phyloP scores from a whole-genome alignment of 2,888 invertebrate genomes.

The Peribatodes rhomboidaria region DNA sequence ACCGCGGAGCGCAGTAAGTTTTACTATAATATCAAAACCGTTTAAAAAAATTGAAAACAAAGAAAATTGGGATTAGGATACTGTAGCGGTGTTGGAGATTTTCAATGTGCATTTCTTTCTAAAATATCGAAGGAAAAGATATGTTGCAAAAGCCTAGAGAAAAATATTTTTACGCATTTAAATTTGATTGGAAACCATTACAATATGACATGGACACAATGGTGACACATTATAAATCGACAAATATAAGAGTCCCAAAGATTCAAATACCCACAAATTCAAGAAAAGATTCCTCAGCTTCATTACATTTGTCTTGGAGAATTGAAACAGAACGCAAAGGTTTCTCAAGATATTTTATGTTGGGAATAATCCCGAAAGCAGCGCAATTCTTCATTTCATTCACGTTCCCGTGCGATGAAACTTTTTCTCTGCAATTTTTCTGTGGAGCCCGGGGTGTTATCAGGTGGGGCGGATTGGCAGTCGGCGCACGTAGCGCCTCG shows the following conservation, averaged over 20 bases:
- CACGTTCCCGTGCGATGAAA: slow-evolving; percentile 86
- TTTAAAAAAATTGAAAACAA: not conserved
- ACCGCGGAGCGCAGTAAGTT: no score
- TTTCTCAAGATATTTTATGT: slow-evolving; percentile 78
- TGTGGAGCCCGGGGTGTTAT: slow-evolving; percentile 83
- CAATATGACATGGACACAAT: not conserved
- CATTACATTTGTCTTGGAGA: slow-evolving; percentile 55
- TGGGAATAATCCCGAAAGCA: slow-evolving; percentile 83
- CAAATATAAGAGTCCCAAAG: not conserved
- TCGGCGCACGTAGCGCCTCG: slow-evolving; percentile 80
- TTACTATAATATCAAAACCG: slow-evolving; percentile 5
- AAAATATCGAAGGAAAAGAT: no score
- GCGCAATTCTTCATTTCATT: slow-evolving; percentile 86
- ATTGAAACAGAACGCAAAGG: slow-evolving; percentile 82
- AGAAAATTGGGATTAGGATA: not conserved
- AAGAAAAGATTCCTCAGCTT: slow-evolving; percentile 19
- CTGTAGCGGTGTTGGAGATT: not conserved
- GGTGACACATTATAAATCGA: no score
- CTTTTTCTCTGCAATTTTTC: slow-evolving; percentile 87
- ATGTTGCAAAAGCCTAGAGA: no score
- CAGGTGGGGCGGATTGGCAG: slow-evolving; percentile 83
- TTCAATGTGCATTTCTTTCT: not conserved
- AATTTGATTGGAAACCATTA: not conserved
- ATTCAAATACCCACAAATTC: slow-evolving; percentile 4
- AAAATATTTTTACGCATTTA: no score